phyloP scores from a whole-genome alignment of 2,888 invertebrate genomes.

The Dolichomitus sp. region DNA sequence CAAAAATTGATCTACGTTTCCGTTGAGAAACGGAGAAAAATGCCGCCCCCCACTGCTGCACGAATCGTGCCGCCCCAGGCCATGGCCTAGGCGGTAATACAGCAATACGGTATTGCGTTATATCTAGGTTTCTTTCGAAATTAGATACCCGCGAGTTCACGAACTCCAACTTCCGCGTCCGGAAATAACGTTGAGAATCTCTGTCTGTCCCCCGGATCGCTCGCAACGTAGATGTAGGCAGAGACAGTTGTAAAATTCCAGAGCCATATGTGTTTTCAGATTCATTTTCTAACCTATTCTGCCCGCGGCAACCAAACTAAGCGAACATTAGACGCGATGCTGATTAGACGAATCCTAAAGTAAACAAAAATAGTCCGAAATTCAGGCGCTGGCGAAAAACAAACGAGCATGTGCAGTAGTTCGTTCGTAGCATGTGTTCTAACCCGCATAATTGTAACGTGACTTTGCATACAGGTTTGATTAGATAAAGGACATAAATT shows the following conservation, averaged over 20 bases:
- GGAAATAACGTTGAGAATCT: constrained; percentile 47
- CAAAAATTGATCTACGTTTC: too few species aligned
- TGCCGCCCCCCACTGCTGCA: too few species aligned
- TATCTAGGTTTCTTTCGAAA: constrained; percentile 27
- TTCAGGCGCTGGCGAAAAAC: too few species aligned
- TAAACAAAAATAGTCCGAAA: not conserved
- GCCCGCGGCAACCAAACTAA: too few species aligned
- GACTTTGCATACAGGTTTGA: constrained; percentile 35
- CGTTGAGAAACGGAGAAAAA: too few species aligned
- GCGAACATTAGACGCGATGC: too few species aligned
- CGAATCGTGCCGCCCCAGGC: too few species aligned
- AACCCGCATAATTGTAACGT: constrained; percentile 4
- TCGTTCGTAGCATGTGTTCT: not conserved
- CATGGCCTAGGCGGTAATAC: too few species aligned
- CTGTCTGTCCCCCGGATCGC: not conserved
- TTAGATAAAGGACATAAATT: constrained; percentile 37
- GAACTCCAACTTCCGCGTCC: constrained; percentile 16
- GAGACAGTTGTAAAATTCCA: constrained; percentile 48
- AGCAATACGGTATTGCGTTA: constrained; percentile 21
- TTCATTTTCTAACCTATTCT: not conserved
- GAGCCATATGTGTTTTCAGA: constrained; percentile 13
- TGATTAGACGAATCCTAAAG: too few species aligned
- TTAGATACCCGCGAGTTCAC: constrained; percentile 14
- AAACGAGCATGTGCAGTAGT: not conserved
- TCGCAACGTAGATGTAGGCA: not conserved